Evolutionary conservation across 2,888 invertebrate genomes (phyloP).

Genomic region (Drosophila prostipennis): DNA sequence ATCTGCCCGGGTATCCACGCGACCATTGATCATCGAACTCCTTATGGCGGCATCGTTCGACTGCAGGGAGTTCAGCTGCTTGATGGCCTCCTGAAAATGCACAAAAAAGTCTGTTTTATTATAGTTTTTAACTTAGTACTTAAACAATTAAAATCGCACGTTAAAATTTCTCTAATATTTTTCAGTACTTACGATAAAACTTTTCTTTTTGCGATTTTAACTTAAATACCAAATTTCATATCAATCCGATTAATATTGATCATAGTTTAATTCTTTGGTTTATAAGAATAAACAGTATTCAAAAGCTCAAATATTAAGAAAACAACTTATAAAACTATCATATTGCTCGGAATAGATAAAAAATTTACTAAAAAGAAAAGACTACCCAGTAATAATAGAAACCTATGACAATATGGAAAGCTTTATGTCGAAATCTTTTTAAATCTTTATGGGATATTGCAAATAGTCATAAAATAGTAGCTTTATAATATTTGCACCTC

Average conservation of each 20-base stretch:
- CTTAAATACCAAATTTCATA: neutral
- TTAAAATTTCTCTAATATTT: neutral
- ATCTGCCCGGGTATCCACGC: constrained; percentile 82
- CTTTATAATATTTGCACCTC: no score
- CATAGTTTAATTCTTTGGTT: no score
- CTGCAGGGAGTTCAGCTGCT: constrained; percentile 89
- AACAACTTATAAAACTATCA: no score
- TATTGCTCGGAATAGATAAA: no score
- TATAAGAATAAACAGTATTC: no score
- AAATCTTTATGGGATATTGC: no score
- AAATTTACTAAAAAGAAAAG: no score
- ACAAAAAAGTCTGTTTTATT: neutral
- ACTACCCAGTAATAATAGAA: no score
- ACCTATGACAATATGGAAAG: neutral
- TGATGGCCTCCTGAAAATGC: constrained; percentile 87
- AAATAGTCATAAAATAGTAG: no score
- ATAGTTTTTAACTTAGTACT: neutral
- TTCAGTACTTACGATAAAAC: no score
- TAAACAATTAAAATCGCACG: neutral
- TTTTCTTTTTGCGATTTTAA: neutral
- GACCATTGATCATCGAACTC: constrained; percentile 82
- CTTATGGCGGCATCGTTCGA: constrained; percentile 88
- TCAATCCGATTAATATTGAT: neutral
- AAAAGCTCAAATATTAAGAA: no score
- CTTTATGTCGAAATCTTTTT: neutral